These are phyloP conservation scores for Heliconius aoede DNA, from an alignment of 2,888 invertebrate genomes.

Conservation along the genomic window DNA sequence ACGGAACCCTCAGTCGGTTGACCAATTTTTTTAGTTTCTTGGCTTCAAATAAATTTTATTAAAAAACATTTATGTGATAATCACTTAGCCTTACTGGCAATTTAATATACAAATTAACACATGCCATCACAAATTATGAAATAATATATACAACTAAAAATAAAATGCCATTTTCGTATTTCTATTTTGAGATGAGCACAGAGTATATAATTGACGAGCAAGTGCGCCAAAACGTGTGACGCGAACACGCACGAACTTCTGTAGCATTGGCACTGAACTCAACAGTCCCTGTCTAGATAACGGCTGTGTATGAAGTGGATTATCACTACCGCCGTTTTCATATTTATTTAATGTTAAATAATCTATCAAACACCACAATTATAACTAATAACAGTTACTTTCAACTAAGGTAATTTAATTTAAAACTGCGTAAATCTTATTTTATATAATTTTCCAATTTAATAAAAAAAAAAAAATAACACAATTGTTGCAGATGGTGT, in stretches of 20 bases:
- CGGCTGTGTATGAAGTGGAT: constrained; percentile 62
- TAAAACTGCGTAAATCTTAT: too few species aligned
- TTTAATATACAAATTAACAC: not conserved
- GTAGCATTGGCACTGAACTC: constrained; percentile 81
- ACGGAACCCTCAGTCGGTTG: too few species aligned
- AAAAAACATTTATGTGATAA: not conserved
- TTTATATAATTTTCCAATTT: not conserved
- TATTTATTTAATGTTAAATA: constrained; percentile 39
- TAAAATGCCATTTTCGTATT: constrained; percentile 46
- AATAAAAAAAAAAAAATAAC: not conserved
- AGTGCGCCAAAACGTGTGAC: constrained; percentile 81
- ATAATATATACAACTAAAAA: constrained; percentile 33
- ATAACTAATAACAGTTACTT: not conserved
- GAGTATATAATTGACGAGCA: constrained; percentile 63
- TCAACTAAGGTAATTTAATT: not conserved
- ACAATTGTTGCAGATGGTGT: constrained; percentile 64
- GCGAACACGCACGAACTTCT: constrained; percentile 68
- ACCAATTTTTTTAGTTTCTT: too few species aligned
- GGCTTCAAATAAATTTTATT: not conserved
- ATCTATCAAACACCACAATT: not conserved
- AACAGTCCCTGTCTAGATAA: constrained; percentile 77
- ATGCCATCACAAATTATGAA: constrained; percentile 16
- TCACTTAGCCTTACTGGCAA: not conserved
- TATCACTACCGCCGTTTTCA: constrained; percentile 48
- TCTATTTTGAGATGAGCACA: constrained; percentile 58